Percentiles rank a stretch among this genome's conserved stretches.
phyloP scores from a whole-genome alignment of 2,888 invertebrate genomes.

The Monoplex corrugatus region DNA sequence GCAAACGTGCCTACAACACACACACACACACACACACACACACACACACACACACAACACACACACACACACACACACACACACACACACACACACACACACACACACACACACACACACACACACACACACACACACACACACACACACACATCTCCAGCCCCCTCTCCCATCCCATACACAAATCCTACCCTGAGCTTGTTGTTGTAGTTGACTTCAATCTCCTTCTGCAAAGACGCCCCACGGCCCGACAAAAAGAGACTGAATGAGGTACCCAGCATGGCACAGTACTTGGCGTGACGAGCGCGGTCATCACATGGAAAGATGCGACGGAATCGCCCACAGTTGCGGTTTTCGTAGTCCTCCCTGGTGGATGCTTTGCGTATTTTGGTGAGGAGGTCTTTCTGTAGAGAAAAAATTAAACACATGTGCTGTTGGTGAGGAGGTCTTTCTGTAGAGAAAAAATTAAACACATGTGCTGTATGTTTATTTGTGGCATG shows the following conservation, averaged over 20 bases:
- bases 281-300: conserved; percentile 76
- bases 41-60: background rate
- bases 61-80: background rate
- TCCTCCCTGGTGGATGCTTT: conserved; percentile 77
- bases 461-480: background rate
- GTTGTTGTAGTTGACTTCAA: conserved; percentile 76
- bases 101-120: too few species aligned
- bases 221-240: conserved; percentile 76
- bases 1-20: background rate
- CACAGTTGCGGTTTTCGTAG: conserved; percentile 79
- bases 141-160: background rate
- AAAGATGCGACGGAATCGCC: conserved; percentile 79
- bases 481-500: too few species aligned
- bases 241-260: conserved; percentile 76
- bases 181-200: conserved; percentile 72
- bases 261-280: conserved; percentile 74
- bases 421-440: conserved; percentile 50
- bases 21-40: conserved; percentile 25
- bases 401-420: conserved; percentile 72
- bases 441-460: conserved; percentile 77
- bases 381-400: conserved; percentile 75
- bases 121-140: background rate
- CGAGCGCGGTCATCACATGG: conserved; percentile 78
- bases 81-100: background rate
- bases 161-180: background rate